Evolutionary conservation across 1,140 invertebrate genomes (phyloP), one percentile per base, ranked within the genome.

Genomic region (Drosophila dunni): DNA sequence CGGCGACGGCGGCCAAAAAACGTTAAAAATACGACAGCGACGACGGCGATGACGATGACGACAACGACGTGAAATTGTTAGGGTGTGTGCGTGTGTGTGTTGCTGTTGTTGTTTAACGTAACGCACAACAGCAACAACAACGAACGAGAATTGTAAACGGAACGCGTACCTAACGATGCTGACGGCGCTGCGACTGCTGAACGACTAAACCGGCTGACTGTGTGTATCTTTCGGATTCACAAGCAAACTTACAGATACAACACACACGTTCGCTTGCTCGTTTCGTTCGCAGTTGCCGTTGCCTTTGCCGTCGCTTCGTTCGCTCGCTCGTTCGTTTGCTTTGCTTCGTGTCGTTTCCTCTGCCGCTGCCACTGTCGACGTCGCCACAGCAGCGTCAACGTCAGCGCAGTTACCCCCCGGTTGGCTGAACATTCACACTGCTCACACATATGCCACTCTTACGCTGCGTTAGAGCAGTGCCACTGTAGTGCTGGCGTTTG

Each of bases 181-280:
- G 68, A 84, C 84, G 78, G 71, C 78, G 78, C 84, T 79, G 75
- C 79, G 84, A 79, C 72, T 89, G 80, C 65, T 81, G 85, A 89
- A 89, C 84, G 84, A 89, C 85, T 89, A 81, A 88, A 89, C 80
- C 84, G 84, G 84, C 73, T 75, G 70, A 69, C 61, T 50, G 48
- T 69, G 69, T 66, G 69, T 69, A 61, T 62, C 56, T 46, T 75
- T 56, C 72, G 58, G 20, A 62, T 57, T 48, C 72, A 40, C 66
- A 75, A 46, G 56, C 70, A 60, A 68, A 54, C 63, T 36, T 36
- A 67, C 70, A 66, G 42, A 20, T n/a, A 57, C 50, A 33, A 8
- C 24, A 13, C 51, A 54, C 62, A 42, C 20, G 6, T 13, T 20
- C 51, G 20, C 13, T 68, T 67, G 66, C 44, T 57, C 68, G 58